Percentiles rank a stretch among this genome's conserved stretches.
phyloP scores from a whole-genome alignment of 2,113 vertebrate genomes.

The Tapirus terrestris region DNA sequence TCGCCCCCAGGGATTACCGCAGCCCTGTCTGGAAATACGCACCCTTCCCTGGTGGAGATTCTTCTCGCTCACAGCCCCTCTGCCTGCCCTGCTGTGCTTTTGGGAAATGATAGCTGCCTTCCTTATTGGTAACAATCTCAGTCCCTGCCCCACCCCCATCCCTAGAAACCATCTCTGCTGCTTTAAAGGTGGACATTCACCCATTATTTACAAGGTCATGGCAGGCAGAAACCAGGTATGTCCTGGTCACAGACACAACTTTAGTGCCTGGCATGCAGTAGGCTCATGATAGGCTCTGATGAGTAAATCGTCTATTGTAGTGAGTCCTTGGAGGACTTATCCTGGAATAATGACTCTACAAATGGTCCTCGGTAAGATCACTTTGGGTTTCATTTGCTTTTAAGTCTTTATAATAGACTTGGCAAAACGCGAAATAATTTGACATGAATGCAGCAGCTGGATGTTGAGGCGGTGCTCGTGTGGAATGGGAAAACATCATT shows the following conservation, averaged over 20 bases:
- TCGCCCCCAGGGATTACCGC: neutral
- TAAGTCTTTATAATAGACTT: neutral
- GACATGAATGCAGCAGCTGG: neutral
- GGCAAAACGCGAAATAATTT: neutral
- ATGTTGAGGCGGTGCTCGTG: neutral
- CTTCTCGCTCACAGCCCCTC: neutral
- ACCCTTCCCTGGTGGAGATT: no score
- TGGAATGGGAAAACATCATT: neutral
- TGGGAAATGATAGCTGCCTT: neutral
- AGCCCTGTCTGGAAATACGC: neutral
- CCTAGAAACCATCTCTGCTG: neutral
- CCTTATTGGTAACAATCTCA: neutral
- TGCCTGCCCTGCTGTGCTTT: neutral
- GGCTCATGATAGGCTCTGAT: neutral
- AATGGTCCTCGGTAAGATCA: neutral
- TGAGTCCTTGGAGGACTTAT: neutral
- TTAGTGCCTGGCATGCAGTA: neutral
- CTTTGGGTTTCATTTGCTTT: neutral
- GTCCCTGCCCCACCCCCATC: rapidly evolving
- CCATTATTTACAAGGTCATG: neutral
- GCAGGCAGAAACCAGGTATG: neutral
- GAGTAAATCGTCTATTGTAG: neutral
- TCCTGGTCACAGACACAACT: neutral
- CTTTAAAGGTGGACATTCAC: neutral
- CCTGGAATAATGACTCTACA: neutral